These are phyloP conservation scores for Glaucopsyche alexis DNA, from an alignment of 2,888 invertebrate species.

Conservation along the genomic window DNA sequence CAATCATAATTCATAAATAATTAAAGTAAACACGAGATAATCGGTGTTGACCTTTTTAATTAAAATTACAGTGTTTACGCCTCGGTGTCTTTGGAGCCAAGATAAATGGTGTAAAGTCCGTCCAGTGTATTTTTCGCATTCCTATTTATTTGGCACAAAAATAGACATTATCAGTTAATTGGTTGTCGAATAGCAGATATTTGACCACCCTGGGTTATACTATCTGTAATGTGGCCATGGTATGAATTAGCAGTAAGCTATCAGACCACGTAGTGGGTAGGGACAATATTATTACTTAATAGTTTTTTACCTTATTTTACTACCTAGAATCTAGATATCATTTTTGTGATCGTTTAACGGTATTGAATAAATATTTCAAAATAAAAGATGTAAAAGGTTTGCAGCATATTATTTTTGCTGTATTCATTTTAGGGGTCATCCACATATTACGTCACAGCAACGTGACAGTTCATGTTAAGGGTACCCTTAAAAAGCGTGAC, in stretches of 20 bases:
- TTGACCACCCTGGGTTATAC: background rate
- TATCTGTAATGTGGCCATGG: background rate
- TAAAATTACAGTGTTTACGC: constrained; percentile 24
- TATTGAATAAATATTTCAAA: too few relatives aligned
- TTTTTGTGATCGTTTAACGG: too few relatives aligned
- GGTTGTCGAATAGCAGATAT: background rate
- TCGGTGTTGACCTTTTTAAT: constrained; percentile 27
- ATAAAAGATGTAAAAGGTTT: too few relatives aligned
- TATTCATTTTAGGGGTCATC: too few relatives aligned
- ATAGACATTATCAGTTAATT: background rate
- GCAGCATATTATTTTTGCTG: too few relatives aligned
- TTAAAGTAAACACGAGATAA: constrained; percentile 24
- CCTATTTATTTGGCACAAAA: constrained; percentile 5
- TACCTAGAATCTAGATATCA: too few relatives aligned
- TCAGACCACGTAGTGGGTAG: too few relatives aligned
- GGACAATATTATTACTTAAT: background rate
- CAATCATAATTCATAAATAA: constrained; percentile 6
- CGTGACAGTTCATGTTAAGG: too few relatives aligned
- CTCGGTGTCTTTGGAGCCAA: background rate
- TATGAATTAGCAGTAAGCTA: background rate
- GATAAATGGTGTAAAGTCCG: constrained; percentile 28
- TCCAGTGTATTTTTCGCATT: constrained; percentile 11
- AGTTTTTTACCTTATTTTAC: too few relatives aligned
- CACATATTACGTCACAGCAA: too few relatives aligned
- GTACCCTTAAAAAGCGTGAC: too few relatives aligned